Evolutionary conservation across 2,888 invertebrate genomes (phyloP).

Genomic region (Chirona hameri): DNA sequence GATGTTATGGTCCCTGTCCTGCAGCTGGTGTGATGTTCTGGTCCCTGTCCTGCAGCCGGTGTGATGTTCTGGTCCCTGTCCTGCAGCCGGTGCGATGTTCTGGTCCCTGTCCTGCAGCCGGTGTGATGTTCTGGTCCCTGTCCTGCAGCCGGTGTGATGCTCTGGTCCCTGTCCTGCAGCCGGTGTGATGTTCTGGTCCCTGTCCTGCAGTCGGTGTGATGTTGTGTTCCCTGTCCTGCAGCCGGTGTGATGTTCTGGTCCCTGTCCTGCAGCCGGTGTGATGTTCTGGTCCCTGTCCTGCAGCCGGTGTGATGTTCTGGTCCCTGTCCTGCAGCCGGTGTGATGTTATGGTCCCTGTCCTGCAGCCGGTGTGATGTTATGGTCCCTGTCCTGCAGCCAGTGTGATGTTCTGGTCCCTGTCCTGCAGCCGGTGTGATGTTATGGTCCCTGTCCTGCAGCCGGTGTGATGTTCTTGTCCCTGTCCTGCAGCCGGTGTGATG

Average conservation of each 20-base stretch:
- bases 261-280: conserved; percentile 33
- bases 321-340: too few species aligned
- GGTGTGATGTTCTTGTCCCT: conserved; percentile 39
- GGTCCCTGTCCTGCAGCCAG: conserved; percentile 32
- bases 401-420: conserved; percentile 35
- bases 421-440: conserved; percentile 33
- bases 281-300: too few species aligned
- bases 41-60: too few species aligned
- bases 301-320: neutral
- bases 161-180: neutral
- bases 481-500: conserved; percentile 33
- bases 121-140: too few species aligned
- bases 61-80: neutral
- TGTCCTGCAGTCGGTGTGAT: conserved; percentile 33
- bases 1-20: conserved; percentile 34
- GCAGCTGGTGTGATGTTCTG: conserved; percentile 23
- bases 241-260: conserved; percentile 39
- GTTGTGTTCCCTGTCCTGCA: neutral
- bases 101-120: too few species aligned
- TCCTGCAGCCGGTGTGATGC: conserved; percentile 32
- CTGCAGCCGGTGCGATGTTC: too few species aligned
- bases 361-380: conserved; percentile 32
- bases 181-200: conserved; percentile 39
- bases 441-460: neutral
- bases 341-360: too few species aligned